Evolutionary conservation across 2,797 vertebrate genomes (phyloP), one percentile per base, ranked within the genome.

Genomic region (Percopsis omiscomaycus): DNA sequence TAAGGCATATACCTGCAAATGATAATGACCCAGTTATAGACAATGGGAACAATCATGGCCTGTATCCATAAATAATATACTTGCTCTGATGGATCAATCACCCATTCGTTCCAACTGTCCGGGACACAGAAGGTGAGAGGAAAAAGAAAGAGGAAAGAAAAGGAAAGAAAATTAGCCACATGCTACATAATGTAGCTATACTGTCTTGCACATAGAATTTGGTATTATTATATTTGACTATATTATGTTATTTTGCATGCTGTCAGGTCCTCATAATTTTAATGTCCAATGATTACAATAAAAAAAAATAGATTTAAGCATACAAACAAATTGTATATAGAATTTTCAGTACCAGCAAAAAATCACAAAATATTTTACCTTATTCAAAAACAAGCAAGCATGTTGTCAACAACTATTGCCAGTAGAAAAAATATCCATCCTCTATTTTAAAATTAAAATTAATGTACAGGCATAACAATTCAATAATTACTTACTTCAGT

Each of bases 1-100:
- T 6, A 2, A 47, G 32, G 10, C 13, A 9, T 68, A 2, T 76
- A 98, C 96, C 96, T 95, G 88, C 94, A 92, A 75, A 98, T 91
- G 55, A 96, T 85, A 78, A 96, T 87, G 45, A 96, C 90, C 89
- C 92, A 93, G 86, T 97, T 98, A 89, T 97, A 98, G 69, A 95
- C 86, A 48, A 98, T 62, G 29, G 95, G 95, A 2, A 94, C 79
- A 52, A 88, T 89, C 94, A 96, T 96, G 2, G 93, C 61, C 75
- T 94, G 93, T 48, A 98, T 83, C 96, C 96, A 98, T 30, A 86
- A 15, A 56, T 95, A 95, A 76, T 96, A 96, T 82, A 91, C 90
- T 8, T 93, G 89, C 0, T 94, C 94, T 0, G 95, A 91, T 0
- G 96, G 96, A 86, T 97, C 95, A 45, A 96, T 78, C 9, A 86